Evolutionary conservation across 2,888 invertebrate species (phyloP), one percentile per base, ranked within the genome.

Genomic region (Himalopsyche japonica): DNA sequence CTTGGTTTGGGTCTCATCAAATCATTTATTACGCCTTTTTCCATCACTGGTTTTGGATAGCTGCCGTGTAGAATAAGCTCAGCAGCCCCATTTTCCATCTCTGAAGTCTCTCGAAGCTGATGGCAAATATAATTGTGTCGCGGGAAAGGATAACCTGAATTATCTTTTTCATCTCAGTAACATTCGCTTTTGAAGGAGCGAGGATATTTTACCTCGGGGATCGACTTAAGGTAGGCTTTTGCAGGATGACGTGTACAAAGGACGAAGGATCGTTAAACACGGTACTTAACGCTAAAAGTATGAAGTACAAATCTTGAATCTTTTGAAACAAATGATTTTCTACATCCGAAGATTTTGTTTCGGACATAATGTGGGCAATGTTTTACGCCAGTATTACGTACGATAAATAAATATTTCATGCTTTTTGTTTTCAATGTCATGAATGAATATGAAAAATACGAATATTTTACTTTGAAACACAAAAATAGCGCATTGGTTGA

Each of bases 101-200:
- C 70, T 70, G 12, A 27, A 70, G 70, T 30, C 27, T 27, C 70
- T 27, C 70, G 27, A 1, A 70, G 27, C 70, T 70, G 70, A 70
- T 70, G 70, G 70, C 70, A 70, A 70, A 70, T 70, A 70, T 70
- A 70, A 70, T 70, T 70, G 70, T 70, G 70, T 70, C 70, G 70
- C 27, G 27, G 70, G 70, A 70, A 70, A 70, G 70, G 70, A 70
- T 70, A 70, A 70, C 70, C 70, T 70, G 70, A 70, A 70, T 70
- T 70, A 70, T 70, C 70, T 70, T 70, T 70, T 27, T 70, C 70
- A 70, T 70, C 70, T 30, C 70, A 27, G 70, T 27, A 30, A 20
- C 27, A 27, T 70, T 70, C 70, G 70, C 70, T 24, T 30, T 30
- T 30, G 70, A 27, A 70, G 27, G 12, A 70, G 70, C 27, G 24